Base-by-base conservation (phyloP, 2,797 vertebrate species). In the Enteromius afrohamiltoni region DNA sequence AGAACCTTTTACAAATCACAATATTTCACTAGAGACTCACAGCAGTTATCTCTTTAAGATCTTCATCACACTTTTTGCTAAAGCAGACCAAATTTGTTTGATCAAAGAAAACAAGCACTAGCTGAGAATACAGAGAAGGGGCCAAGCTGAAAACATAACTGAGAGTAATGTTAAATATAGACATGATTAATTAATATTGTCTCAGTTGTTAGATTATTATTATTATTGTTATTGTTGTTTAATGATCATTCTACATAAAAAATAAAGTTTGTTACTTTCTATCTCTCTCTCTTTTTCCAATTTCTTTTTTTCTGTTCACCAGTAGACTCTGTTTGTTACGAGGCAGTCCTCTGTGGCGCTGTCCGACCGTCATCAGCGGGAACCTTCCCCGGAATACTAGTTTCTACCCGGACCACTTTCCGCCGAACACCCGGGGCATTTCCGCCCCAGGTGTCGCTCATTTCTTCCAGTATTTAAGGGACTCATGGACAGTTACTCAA, bases 1-100 rank as follows among this genome's bases (percentile, higher is more conserved):
- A 65, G 71, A 69, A 76, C 67, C 53, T 82, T 85, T 82, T 51
- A 71, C 45, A 85, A 82, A 85, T 85, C 65, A 19, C n/a, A 68
- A 29, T 82, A 34, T 78, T 77, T 82, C 55, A 34, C 29, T 60
- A 37, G 71, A 73, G 68, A 53, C 67, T 69, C 67, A 51, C n/a
- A 82, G 69, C 58, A 34, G 65, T 82, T 85, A 73, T 78, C 49
- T 65, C 55, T 64, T 42, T 71, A 79, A 51, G 31, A 71, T 71
- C 23, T 55, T 42, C 60, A 76, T 53, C 62, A 67, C n/a, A 82
- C 21, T 29, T 65, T 74, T 73, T 29, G 29, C 21, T 37, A 78
- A 64, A 85, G 64, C 71, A 70, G 58, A 47, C 69, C 14, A 62
- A 79, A 83, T 79, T 4, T 14, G 31, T 47, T 45, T 82, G 68